A percentile compares a stretch with the other conserved stretches of the same genome.
Conservation (phyloP, 2,113 vertebrate genomes). For the Lethenteron camtschaticum region DNA sequence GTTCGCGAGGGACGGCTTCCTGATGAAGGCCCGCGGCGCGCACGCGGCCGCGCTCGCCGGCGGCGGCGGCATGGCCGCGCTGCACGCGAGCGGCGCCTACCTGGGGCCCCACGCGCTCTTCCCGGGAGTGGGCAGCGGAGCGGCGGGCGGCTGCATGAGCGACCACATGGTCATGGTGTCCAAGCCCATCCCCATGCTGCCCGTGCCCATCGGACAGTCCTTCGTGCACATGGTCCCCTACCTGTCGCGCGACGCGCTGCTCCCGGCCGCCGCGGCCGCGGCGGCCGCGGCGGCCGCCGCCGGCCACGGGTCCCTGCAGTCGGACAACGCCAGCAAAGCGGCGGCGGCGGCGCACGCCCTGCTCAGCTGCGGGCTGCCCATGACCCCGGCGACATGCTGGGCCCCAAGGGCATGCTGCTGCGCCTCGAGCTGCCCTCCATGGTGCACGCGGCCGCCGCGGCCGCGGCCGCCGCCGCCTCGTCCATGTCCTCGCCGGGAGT, state of each 20-base stretch:
- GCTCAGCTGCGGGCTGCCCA: neutral
- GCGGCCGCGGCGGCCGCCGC: neutral
- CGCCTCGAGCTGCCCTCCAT: constrained; percentile 5
- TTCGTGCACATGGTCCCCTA: constrained; percentile 1
- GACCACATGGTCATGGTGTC: constrained; percentile 3
- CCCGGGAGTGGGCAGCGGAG: neutral
- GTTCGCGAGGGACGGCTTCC: neutral
- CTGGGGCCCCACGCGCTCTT: constrained; percentile 1
- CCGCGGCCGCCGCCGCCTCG: neutral
- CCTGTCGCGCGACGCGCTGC: neutral
- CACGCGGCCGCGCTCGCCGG: neutral
- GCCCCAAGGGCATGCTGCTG: constrained; percentile 2
- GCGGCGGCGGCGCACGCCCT: neutral
- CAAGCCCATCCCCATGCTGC: constrained; percentile 2
- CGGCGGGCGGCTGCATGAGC: neutral
- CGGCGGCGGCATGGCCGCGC: neutral
- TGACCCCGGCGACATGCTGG: neutral
- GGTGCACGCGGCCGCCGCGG: neutral
- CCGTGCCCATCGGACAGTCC: neutral
- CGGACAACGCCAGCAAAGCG: neutral
- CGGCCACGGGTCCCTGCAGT: neutral
- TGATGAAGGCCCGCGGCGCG: neutral
- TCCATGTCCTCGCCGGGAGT: too few relatives aligned
- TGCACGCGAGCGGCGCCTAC: neutral
- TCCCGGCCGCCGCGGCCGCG: neutral